phyloP scores from a whole-genome alignment of 1,140 invertebrate species.

The Parapsyche elsis region DNA sequence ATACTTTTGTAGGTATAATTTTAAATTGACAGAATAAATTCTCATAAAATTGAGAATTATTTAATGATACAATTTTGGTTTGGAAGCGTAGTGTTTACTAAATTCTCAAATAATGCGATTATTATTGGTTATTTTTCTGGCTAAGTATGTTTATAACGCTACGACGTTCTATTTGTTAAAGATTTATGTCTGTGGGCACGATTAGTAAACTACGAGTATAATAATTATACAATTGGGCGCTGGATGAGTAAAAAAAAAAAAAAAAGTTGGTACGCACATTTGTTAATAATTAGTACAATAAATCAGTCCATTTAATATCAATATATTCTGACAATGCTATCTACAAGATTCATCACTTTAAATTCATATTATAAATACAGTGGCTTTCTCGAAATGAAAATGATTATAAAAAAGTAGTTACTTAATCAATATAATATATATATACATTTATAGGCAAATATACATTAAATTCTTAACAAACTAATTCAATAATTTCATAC shows the following conservation, averaged over 20 bases:
- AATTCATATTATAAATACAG: constrained; percentile 50
- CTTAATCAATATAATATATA: constrained; percentile 35
- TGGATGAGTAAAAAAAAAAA: not conserved
- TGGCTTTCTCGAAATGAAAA: constrained; percentile 49
- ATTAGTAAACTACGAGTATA: no score
- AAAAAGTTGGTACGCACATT: constrained; percentile 50
- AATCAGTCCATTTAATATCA: constrained; percentile 57
- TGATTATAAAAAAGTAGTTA: not conserved
- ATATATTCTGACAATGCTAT: constrained; percentile 54
- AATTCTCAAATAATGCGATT: not conserved
- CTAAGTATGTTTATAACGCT: not conserved
- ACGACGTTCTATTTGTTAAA: not conserved
- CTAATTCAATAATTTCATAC: not conserved
- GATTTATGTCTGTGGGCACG: no score
- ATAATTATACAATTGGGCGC: no score
- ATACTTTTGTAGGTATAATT: not conserved
- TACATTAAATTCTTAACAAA: not conserved
- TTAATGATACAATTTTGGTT: not conserved
- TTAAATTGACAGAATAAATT: constrained; percentile 18
- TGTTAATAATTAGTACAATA: constrained; percentile 50
- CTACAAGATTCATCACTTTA: constrained; percentile 52
- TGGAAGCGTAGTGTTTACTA: not conserved
- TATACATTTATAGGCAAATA: constrained; percentile 20
- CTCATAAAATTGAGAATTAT: constrained; percentile 7
- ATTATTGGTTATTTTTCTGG: no score